These are phyloP conservation scores for Gymnosoma rotundatum DNA, from an alignment of 2,888 invertebrate species.

Conservation along the genomic window DNA sequence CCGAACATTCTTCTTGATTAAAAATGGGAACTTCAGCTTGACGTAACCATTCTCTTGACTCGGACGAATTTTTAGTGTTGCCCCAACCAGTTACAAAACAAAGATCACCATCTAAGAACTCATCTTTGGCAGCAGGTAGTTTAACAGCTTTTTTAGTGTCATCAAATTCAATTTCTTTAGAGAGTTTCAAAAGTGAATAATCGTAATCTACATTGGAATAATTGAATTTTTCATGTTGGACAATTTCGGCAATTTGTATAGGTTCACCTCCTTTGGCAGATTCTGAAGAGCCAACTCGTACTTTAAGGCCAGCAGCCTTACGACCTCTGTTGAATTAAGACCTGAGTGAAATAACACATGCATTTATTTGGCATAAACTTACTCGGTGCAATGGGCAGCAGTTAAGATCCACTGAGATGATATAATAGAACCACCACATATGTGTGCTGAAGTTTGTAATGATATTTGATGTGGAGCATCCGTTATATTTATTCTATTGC, in stretches of 20 bases:
- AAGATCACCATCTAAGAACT: slow-evolving; percentile 77
- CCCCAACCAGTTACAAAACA: slow-evolving; percentile 82
- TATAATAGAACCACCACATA: slow-evolving; percentile 81
- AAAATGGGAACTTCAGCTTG: slow-evolving; percentile 84
- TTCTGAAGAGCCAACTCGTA: slow-evolving; percentile 84
- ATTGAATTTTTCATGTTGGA: slow-evolving; percentile 84
- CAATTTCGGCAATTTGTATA: slow-evolving; percentile 82
- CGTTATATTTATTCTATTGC: slow-evolving; percentile 80
- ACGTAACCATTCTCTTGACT: slow-evolving; percentile 82
- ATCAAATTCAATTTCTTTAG: slow-evolving; percentile 83
- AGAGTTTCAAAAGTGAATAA: slow-evolving; percentile 84
- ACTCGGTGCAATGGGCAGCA: slow-evolving; percentile 82
- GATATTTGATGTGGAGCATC: slow-evolving; percentile 81
- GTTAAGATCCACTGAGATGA: slow-evolving; percentile 80
- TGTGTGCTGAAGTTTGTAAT: slow-evolving; percentile 78
- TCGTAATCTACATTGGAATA: slow-evolving; percentile 85
- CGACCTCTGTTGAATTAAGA: slow-evolving; percentile 74
- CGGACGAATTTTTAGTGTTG: slow-evolving; percentile 77
- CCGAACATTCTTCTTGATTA: slow-evolving; percentile 82
- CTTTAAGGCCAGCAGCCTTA: slow-evolving; percentile 74
- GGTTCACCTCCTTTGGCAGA: slow-evolving; percentile 83
- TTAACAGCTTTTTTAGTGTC: slow-evolving; percentile 82
- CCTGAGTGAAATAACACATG: background rate
- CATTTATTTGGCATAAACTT: slow-evolving; percentile 62
- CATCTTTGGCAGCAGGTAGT: slow-evolving; percentile 80